A percentile compares a stretch with the other conserved stretches of the same genome.
These are phyloP conservation scores for Hetaerina titia DNA, from an alignment of 2,888 invertebrate species.

Conservation along the genomic window DNA sequence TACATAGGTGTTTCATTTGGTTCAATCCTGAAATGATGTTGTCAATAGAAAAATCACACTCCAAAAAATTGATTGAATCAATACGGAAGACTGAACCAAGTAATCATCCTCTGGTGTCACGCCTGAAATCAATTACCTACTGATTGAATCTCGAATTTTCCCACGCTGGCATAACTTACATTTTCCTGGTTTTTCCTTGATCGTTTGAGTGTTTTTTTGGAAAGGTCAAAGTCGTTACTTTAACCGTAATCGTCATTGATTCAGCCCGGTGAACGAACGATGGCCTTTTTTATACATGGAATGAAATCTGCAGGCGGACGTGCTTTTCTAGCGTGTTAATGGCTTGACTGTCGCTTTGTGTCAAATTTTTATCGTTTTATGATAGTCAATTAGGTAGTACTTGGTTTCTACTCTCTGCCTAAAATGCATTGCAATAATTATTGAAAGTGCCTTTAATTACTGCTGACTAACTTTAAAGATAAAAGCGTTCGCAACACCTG, in stretches of 20 bases:
- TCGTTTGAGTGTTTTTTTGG: neutral
- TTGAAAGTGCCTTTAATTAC: neutral
- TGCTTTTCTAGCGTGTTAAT: neutral
- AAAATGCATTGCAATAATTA: neutral
- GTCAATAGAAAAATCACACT: too few species aligned
- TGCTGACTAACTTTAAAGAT: neutral
- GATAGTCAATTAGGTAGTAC: neutral
- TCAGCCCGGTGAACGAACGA: slow-evolving; percentile 32
- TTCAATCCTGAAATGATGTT: too few species aligned
- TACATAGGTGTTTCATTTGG: too few species aligned
- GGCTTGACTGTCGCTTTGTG: neutral
- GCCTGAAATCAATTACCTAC: neutral
- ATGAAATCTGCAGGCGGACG: neutral
- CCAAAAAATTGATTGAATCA: too few species aligned
- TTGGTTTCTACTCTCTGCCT: neutral
- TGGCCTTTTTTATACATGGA: neutral
- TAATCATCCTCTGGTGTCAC: neutral
- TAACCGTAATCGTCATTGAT: slow-evolving; percentile 40
- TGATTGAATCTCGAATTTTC: slow-evolving; percentile 15
- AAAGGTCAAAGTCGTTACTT: slow-evolving; percentile 57
- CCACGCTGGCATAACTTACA: slow-evolving; percentile 5
- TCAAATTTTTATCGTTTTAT: slow-evolving; percentile 36
- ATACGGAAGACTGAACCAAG: too few species aligned
- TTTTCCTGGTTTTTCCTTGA: slow-evolving; percentile 16
- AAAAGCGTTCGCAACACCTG: neutral